Percentiles rank a stretch among this genome's conserved stretches.
Evolutionary conservation across 2,888 invertebrate genomes (phyloP).

Genomic region (Argynnis bischoffii): DNA sequence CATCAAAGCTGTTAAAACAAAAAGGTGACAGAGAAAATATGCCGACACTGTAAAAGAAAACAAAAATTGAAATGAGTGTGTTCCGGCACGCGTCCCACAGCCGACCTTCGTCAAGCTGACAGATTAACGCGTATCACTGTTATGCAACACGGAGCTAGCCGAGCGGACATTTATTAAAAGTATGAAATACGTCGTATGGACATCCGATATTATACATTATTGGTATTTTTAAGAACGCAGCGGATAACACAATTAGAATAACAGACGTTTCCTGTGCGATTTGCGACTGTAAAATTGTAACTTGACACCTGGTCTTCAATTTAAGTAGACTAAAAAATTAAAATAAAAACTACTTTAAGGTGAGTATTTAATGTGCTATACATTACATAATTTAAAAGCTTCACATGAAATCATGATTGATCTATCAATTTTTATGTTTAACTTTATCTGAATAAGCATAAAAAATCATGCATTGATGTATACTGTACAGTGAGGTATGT

Average conservation of each 20-base stretch:
- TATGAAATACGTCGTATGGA: slow-evolving; percentile 33
- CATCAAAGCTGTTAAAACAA: slow-evolving; percentile 33
- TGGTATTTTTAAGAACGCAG: slow-evolving; percentile 29
- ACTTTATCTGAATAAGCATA: too few species aligned
- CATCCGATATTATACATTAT: slow-evolving; percentile 34
- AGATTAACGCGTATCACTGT: slow-evolving; percentile 72
- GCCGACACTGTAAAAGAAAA: slow-evolving; percentile 39
- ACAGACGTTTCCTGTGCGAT: slow-evolving; percentile 30
- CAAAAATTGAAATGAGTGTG: slow-evolving; percentile 58
- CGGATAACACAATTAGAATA: slow-evolving; percentile 23
- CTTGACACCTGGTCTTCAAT: slow-evolving; percentile 20
- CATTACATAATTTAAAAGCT: too few species aligned
- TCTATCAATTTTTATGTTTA: too few species aligned
- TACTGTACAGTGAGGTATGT: too few species aligned
- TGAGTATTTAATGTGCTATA: too few species aligned
- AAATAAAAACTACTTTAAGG: too few species aligned
- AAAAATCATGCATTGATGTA: too few species aligned
- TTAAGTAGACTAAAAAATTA: too few species aligned
- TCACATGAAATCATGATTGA: too few species aligned
- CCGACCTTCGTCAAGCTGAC: slow-evolving; percentile 79
- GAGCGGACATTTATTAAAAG: slow-evolving; percentile 53
- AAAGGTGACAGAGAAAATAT: slow-evolving; percentile 32
- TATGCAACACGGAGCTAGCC: slow-evolving; percentile 59
- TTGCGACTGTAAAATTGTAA: slow-evolving; percentile 9
- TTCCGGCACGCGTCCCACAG: slow-evolving; percentile 67